Conservation (phyloP, 2,113 vertebrate genomes). For the Lophochroa leadbeateri region DNA sequence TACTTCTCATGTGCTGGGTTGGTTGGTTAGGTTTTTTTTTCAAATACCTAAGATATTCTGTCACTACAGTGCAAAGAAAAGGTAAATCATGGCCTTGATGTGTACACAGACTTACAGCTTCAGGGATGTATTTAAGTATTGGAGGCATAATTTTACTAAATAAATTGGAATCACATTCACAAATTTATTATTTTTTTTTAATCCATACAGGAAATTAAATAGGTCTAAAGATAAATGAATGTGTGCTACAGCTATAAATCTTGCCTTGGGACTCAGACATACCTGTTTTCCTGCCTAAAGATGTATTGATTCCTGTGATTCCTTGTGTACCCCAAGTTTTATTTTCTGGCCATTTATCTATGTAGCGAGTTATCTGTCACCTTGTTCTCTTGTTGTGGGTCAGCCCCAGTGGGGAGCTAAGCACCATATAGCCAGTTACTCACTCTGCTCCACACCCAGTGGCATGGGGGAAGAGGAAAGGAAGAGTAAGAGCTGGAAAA, state of each 20-base stretch:
- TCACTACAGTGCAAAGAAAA: neutral
- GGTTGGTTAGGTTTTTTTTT: neutral
- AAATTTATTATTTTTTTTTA: neutral
- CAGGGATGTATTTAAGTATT: neutral
- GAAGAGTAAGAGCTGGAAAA: neutral
- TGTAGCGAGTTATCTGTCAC: neutral
- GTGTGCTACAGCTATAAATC: neutral
- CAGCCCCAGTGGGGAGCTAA: neutral
- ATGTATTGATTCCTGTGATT: neutral
- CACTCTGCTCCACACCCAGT: accelerated
- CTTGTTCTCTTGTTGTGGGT: neutral
- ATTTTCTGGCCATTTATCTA: neutral
- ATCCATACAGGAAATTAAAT: neutral
- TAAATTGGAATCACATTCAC: neutral
- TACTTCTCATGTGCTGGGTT: neutral
- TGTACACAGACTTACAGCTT: neutral
- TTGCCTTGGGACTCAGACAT: neutral
- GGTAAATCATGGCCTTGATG: neutral
- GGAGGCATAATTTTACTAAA: neutral
- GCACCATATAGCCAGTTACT: neutral
- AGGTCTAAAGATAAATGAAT: neutral
- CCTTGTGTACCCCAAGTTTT: neutral
- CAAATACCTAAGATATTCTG: neutral
- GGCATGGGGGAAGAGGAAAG: neutral
- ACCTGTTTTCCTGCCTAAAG: neutral